Evolutionary conservation across 1,140 invertebrate species (phyloP), one percentile per base, ranked within the genome.

Genomic region (Aphelenchoides fujianensis): DNA sequence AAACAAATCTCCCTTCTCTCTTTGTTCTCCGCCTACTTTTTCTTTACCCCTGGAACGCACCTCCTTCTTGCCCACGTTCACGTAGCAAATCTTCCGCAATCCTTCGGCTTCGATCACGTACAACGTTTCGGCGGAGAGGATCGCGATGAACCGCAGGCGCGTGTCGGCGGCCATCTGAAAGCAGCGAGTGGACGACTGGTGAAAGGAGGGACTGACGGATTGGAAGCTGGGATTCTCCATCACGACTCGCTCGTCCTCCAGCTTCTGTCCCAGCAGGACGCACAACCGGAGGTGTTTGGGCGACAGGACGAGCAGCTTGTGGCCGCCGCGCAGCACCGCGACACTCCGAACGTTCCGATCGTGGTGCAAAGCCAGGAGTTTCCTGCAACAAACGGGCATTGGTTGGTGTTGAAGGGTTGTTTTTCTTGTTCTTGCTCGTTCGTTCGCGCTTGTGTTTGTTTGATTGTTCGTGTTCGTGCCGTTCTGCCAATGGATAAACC

Each of bases 1-100:
- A 70, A 71, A 70, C 69, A 70, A 70, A 71, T 31, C 63, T 23
- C n/a, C n/a, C 31, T n/a, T n/a, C n/a, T n/a, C n/a, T n/a, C n/a
- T n/a, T n/a, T n/a, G n/a, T n/a, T n/a, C n/a, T n/a, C n/a, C n/a
- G n/a, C n/a, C n/a, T n/a, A n/a, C n/a, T n/a, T n/a, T n/a, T n/a
- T n/a, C n/a, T n/a, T n/a, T n/a, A n/a, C n/a, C n/a, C n/a, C n/a
- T n/a, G 2, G 59, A 61, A 66, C 63, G 37, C 31, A 35, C 1
- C 31, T 66, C 63, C 53, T 66, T 66, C 3, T 34, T n/a, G 19
- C 63, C 63, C 12, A 66, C 63, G 16, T 12, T 32, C 16, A 66
- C 63, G 3, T 66, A 66, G 36, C 63, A 66, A 12, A 12, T 66
- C 27, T 35, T 30, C 63, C 31, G 27, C 12, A 66, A 36, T 23